Evolutionary conservation across 64 coral and sea anemone species (phyloP), one percentile per base, ranked within the genome.

Genomic region (Astreopora myriophthalma): DNA sequence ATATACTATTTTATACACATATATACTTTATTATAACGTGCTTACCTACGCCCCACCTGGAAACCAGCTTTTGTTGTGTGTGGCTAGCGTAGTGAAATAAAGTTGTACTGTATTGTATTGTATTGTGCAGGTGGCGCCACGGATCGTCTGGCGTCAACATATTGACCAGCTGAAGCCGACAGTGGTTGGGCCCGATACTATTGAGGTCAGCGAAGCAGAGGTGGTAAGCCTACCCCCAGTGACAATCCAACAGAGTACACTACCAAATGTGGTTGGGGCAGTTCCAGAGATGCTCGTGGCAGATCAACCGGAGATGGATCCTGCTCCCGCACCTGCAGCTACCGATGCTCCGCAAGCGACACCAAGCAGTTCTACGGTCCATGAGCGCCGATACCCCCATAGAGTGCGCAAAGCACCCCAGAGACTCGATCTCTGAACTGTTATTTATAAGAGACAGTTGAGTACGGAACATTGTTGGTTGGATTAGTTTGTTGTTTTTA

Each of bases 141-240:
- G 74, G 30, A 58, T 72, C 3, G 40, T 82, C 20, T 94, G 75
- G 92, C 40, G 85, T 32, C 34, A 74, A 77, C 75, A 88, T 61
- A 94, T 88, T n/a, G 92, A 94, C 61, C 85, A 94, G 34, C 39
- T 94, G n/a, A 66, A 63, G 34, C 86, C 92, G 57, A 88, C 86
- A 26, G 28, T n/a, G 11, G 76, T 72, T 51, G 46, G 34, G 48
- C 68, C 5, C 48, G 14, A 23, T 22, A 19, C 24, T 62, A 22
- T 36, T 64, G 51, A 29, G 27, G 40, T 44, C 36, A 69, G 9
- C 6, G 33, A 28, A 31, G 36, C 71, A 31, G 33, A 26, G 33
- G 6, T 8, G 40, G 40, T 5, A 5, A 5, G 40, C 40, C 40
- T 8, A 44, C 40, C 40, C 40, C 40, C 40, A 44, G 11, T 8